Conservation (phyloP, 1,140 invertebrate genomes). For the Linepithema humile region DNA sequence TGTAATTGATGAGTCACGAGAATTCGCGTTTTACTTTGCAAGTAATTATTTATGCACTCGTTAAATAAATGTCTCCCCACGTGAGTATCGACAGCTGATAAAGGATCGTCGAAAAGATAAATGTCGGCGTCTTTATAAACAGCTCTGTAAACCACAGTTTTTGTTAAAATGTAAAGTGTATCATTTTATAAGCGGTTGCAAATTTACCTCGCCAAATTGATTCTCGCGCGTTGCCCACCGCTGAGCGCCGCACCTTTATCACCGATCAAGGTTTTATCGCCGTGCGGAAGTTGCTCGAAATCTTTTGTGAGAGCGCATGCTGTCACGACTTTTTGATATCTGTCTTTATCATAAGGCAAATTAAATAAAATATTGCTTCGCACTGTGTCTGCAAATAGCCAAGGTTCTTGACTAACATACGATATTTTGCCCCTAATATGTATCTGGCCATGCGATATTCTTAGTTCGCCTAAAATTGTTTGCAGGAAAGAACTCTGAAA, state of each 20-base stretch:
- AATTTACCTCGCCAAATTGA: slow-evolving; percentile 88
- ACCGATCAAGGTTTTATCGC: slow-evolving; percentile 93
- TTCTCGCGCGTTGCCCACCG: slow-evolving; percentile 91
- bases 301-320: slow-evolving; percentile 88
- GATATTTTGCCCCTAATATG: slow-evolving; percentile 87
- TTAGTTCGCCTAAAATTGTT: slow-evolving; percentile 89
- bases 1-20: slow-evolving; percentile 94
- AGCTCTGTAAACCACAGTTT: slow-evolving; percentile 82
- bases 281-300: slow-evolving; percentile 87
- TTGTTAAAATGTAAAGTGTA: slow-evolving; percentile 77
- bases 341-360: slow-evolving; percentile 86
- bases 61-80: slow-evolving; percentile 86
- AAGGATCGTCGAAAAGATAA: slow-evolving; percentile 86
- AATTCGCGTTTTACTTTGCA: slow-evolving; percentile 85
- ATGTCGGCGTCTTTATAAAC: slow-evolving; percentile 85
- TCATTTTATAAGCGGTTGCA: too few relatives aligned
- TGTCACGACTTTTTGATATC: slow-evolving; percentile 87
- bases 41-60: slow-evolving; percentile 80
- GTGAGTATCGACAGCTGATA: slow-evolving; percentile 86
- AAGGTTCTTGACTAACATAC: slow-evolving; percentile 90
- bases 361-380: slow-evolving; percentile 94
- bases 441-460: slow-evolving; percentile 86
- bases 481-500: slow-evolving; percentile 90
- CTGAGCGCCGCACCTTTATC: slow-evolving; percentile 92
- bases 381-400: slow-evolving; percentile 88